Base-by-base conservation (phyloP, 2,797 vertebrate genomes). In the Orestias chungarensis region DNA sequence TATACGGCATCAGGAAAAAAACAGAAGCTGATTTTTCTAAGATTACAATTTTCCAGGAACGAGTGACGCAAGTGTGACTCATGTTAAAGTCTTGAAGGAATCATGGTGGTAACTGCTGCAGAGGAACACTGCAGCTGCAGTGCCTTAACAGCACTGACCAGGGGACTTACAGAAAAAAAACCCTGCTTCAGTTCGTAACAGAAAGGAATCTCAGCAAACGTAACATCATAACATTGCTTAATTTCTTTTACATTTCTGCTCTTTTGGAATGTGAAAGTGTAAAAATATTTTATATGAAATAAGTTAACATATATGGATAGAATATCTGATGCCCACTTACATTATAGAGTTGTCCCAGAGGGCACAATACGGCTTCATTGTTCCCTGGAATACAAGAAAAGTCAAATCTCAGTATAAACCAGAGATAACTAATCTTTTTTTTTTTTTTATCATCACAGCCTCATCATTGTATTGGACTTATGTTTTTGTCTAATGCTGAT, bases 311-410 rank as follows among this genome's bases (percentile, higher is more conserved):
- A 11, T 49, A 27, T 50, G 17, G 31, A 33, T 20, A 55, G 23
- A 65, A 25, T 79, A 71, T 14, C 31, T 20, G 44, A 74, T 80
- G 82, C 72, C 86, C 55, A 98, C 98, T 99, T 97, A 99, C 98
- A 94, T 96, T 91, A 95, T 93, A 85, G 90, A 94, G 91, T 94
- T 95, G 93, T 99, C 97, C 98, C 98, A 99, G 74, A 98, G 93
- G 57, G 97, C 97, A 87, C 98, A 99, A 92, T 96, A 97, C 25
- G 98, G 98, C 87, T 97, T 97, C 94, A 97, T 87, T 52, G 97
- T 98, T 76, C 97, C 97, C 97, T 99, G 91, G 79, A 95, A 93
- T 74, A 64, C 59, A 88, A 35, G 47, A 92, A 92, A 92, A 77
- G 38, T 78, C 64, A 83, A 74, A 68, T 87, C 87, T 72, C 27